phyloP scores from a whole-genome alignment of 2,888 invertebrate genomes.

The Athalia rosae region DNA sequence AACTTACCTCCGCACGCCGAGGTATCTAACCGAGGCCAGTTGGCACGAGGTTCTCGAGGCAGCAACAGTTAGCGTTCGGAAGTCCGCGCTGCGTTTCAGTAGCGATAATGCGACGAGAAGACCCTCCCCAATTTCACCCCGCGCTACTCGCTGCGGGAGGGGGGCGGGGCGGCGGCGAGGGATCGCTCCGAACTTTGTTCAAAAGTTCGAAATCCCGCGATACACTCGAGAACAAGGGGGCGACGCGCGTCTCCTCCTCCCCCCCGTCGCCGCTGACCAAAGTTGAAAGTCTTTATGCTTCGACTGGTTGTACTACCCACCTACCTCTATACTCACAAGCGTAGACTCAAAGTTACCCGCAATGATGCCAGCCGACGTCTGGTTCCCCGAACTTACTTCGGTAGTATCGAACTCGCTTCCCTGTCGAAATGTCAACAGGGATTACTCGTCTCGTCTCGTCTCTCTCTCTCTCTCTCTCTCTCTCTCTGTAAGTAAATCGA shows the following conservation, averaged over 20 bases:
- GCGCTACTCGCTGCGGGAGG: not conserved
- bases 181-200: slow-evolving; percentile 40
- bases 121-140: not conserved
- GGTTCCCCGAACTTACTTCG: not conserved
- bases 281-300: slow-evolving; percentile 23
- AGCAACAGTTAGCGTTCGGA: slow-evolving; percentile 18
- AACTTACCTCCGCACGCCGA: not conserved
- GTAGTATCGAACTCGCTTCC: slow-evolving; percentile 1
- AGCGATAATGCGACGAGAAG: slow-evolving; percentile 17
- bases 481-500: too few relatives aligned
- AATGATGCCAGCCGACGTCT: not conserved
- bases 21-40: not conserved
- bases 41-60: slow-evolving; percentile 6
- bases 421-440: not conserved
- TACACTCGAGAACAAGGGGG: not conserved
- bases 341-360: not conserved
- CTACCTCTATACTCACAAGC: too few relatives aligned
- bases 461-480: too few relatives aligned
- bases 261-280: slow-evolving; percentile 1
- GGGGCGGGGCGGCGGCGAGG: too few relatives aligned
- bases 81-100: not conserved
- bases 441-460: too few relatives aligned
- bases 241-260: not conserved
- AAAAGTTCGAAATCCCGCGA: slow-evolving; percentile 5
- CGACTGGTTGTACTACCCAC: too few relatives aligned